Evolutionary conservation across 2,113 vertebrate genomes (phyloP), one percentile per base, ranked within the genome.

Genomic region (Mirounga angustirostris): DNA sequence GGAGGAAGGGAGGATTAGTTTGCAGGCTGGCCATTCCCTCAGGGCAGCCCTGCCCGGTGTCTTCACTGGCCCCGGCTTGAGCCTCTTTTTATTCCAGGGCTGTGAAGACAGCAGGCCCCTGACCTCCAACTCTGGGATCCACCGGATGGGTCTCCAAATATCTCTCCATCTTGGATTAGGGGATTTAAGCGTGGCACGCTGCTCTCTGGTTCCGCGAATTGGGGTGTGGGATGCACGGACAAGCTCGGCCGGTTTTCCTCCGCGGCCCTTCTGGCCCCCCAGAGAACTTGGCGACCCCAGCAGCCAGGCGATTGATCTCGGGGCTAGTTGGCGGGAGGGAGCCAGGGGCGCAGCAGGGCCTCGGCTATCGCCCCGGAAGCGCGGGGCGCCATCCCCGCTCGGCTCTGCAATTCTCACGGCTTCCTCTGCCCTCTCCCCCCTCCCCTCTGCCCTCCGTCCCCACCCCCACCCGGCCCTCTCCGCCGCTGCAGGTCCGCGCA

Each of bases 401-500:
- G 5, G n/a, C 95, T 40, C 33, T 0, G 79, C 96, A 54, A 56
- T 95, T 96, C 98, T 97, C 80, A 98, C 63, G 74, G 93, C 96
- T 95, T 67, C 89, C 71, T 94, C 36, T 96, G 94, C 94, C 95
- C 59, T 92, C 88, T 95, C 14, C 76, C 85, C 85, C 85, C 63
- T 58, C 71, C 80, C 90, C 93, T 76, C 40, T 65, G 52, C 74
- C 69, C 93, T 79, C 15, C 21, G 5, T 87, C 71, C 97, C 81
- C 91, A 84, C 65, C 95, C 87, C 89, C 86, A 52, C 95, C 84
- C 85, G 86, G 65, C 59, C 92, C 80, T 90, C 46, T 91, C 86
- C 6, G 28, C 59, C 98, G 74, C 98, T 98, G 98, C 99, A 99
- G 99, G 99, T 98, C 99, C 99, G 94, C 99, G 99, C 99, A 99